phyloP scores from a whole-genome alignment of 2,888 invertebrate genomes.

The Ophraella communa region DNA sequence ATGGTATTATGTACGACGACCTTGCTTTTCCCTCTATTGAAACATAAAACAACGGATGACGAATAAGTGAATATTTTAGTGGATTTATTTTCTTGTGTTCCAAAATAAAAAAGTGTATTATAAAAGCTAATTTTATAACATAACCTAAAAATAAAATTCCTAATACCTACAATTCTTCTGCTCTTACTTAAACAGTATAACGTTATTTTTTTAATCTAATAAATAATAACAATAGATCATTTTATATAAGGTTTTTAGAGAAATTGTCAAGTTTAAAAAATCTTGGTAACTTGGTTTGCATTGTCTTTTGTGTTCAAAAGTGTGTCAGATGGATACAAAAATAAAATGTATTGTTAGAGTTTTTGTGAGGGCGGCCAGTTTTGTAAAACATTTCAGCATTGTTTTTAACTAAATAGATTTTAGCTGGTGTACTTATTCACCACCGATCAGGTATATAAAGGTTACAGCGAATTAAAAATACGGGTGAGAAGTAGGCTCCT shows the following conservation, averaged over 20 bases:
- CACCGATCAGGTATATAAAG: not conserved
- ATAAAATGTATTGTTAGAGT: not conserved
- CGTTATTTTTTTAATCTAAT: not conserved
- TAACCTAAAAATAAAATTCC: too few species aligned
- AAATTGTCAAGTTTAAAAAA: slow-evolving; percentile 2
- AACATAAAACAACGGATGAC: not conserved
- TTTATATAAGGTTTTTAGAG: not conserved
- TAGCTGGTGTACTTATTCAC: not conserved
- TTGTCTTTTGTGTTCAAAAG: slow-evolving; percentile 2
- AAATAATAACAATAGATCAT: not conserved
- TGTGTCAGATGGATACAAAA: not conserved
- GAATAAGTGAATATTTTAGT: not conserved
- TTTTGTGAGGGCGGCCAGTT: not conserved
- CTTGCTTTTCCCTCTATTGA: slow-evolving; percentile 16
- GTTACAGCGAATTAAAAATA: too few species aligned
- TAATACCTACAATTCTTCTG: too few species aligned
- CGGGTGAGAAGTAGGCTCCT: too few species aligned
- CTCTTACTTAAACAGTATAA: too few species aligned
- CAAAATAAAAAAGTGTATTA: too few species aligned
- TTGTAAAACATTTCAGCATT: not conserved
- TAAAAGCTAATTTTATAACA: too few species aligned
- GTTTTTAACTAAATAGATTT: not conserved
- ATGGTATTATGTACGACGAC: slow-evolving; percentile 1
- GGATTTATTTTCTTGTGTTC: too few species aligned
- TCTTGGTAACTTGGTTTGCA: not conserved